Conservation (phyloP, 64 coral and sea anemone genomes). For the Montipora cactus region DNA sequence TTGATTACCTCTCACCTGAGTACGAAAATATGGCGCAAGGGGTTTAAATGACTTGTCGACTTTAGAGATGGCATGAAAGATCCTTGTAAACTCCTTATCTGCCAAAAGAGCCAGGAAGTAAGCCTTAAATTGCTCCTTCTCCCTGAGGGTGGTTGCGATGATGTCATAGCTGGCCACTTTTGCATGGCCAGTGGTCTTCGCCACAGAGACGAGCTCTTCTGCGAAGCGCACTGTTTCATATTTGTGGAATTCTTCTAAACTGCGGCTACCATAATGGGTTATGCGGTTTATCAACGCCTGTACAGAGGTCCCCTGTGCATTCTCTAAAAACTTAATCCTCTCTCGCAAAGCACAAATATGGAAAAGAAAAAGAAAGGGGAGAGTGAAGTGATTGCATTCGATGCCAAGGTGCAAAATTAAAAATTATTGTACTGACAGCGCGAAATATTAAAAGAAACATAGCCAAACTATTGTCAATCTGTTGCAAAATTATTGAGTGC, state of each 20-base stretch:
- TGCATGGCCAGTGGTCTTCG: neutral
- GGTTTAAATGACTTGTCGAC: slow-evolving; percentile 39
- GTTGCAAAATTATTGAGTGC: neutral
- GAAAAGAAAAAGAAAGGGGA: neutral
- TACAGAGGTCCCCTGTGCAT: neutral
- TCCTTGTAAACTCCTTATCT: slow-evolving; percentile 42
- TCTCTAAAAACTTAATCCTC: neutral
- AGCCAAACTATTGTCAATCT: neutral
- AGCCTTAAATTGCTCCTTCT: neutral
- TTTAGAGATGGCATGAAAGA: slow-evolving; percentile 20
- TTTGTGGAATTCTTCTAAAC: slow-evolving; percentile 30
- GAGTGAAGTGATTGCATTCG: neutral
- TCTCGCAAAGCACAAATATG: neutral
- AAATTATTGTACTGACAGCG: neutral
- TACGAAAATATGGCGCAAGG: slow-evolving; percentile 20
- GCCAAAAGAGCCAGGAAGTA: slow-evolving; percentile 36
- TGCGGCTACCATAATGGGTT: neutral
- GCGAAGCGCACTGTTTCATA: slow-evolving; percentile 18
- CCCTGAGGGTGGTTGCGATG: neutral
- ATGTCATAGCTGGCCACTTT: slow-evolving; percentile 19
- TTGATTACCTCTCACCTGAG: neutral
- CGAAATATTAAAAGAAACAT: neutral
- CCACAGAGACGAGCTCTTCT: slow-evolving; percentile 14
- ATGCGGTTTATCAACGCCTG: neutral
- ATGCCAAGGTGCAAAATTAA: neutral